Percentiles rank a stretch among this genome's conserved stretches.
Evolutionary conservation across 2,888 invertebrate species (phyloP).

Genomic region (Ormyrus thymus): DNA sequence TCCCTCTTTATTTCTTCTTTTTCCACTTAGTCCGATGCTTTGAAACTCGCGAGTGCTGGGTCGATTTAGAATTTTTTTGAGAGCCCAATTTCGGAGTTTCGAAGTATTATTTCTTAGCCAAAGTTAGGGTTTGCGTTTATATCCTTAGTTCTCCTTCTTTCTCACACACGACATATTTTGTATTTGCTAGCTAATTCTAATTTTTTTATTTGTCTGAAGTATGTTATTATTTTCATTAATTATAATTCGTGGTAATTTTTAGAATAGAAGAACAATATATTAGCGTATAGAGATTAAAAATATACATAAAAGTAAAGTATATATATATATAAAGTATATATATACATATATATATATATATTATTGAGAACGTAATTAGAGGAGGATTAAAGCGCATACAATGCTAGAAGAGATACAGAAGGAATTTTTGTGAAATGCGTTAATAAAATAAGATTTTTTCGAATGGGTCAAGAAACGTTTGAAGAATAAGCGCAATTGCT

Average conservation of each 20-base stretch:
- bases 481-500: slow-evolving; percentile 39
- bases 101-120: slow-evolving; percentile 67
- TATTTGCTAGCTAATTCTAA: slow-evolving; percentile 57
- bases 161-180: slow-evolving; percentile 61
- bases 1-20: slow-evolving; percentile 5
- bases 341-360: slow-evolving; percentile 71
- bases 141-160: slow-evolving; percentile 55
- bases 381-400: slow-evolving; percentile 67
- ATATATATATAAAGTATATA: slow-evolving; percentile 56
- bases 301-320: slow-evolving; percentile 69
- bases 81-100: background rate
- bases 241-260: slow-evolving; percentile 72
- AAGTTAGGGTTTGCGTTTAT: slow-evolving; percentile 70
- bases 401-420: slow-evolving; percentile 63
- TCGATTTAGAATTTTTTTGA: background rate
- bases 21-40: slow-evolving; percentile 12
- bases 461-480: slow-evolving; percentile 61
- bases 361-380: slow-evolving; percentile 71
- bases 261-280: slow-evolving; percentile 72
- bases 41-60: background rate
- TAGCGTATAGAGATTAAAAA: slow-evolving; percentile 70
- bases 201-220: slow-evolving; percentile 63
- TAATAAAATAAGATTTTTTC: slow-evolving; percentile 34
- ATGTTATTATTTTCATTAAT: slow-evolving; percentile 65
- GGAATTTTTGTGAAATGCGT: slow-evolving; percentile 50